A percentile compares a stretch with the other conserved stretches of the same genome.
Conservation (phyloP, 2,888 invertebrate species). For the Lamellibrachia satsuma region DNA sequence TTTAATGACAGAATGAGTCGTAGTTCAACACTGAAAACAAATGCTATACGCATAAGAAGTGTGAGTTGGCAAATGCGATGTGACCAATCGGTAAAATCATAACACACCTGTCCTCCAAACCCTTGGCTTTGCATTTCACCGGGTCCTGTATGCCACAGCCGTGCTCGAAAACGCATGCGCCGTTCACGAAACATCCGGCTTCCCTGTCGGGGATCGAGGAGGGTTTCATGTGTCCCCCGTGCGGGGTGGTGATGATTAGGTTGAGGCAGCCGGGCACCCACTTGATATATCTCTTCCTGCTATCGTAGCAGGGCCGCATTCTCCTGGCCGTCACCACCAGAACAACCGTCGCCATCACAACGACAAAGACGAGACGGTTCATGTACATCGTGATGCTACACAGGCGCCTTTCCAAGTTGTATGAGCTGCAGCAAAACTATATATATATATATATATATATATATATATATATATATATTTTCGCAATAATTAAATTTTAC, state of each 20-base stretch:
- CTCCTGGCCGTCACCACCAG: neutral
- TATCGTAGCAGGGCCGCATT: neutral
- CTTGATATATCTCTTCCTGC: slow-evolving; percentile 29
- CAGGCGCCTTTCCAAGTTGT: neutral
- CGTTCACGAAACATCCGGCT: slow-evolving; percentile 23
- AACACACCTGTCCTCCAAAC: neutral
- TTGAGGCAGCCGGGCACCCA: slow-evolving; percentile 36
- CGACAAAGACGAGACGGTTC: neutral
- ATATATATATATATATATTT: neutral
- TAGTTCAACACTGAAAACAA: too few relatives aligned
- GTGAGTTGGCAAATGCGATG: neutral
- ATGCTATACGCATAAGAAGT: too few relatives aligned
- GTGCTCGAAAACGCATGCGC: neutral
- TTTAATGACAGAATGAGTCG: too few relatives aligned
- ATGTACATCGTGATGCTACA: neutral
- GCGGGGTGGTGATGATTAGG: slow-evolving; percentile 37
- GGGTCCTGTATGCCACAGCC: neutral
- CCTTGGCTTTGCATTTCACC: neutral
- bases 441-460: neutral
- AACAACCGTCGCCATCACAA: neutral
- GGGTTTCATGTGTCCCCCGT: slow-evolving; percentile 36
- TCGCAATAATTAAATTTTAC: neutral
- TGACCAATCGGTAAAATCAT: neutral
- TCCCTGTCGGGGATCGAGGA: slow-evolving; percentile 34
- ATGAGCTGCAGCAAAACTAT: neutral